Evolutionary conservation across 2,888 invertebrate species (phyloP), one percentile per base, ranked within the genome.

Genomic region (Cancer borealis): DNA sequence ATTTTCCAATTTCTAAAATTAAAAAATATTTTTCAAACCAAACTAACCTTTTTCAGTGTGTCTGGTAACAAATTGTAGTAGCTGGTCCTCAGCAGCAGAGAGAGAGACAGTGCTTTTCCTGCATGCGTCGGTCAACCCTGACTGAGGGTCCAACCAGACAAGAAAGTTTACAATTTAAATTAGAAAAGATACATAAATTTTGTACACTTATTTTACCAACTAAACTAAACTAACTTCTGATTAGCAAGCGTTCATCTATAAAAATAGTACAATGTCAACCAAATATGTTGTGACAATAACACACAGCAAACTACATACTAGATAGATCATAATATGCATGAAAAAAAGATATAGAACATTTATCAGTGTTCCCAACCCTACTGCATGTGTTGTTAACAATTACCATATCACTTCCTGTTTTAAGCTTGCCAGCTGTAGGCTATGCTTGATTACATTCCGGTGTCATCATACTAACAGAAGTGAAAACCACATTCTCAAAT

Each of bases 41-140:
- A 84, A 93, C 84, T 91, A 30, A 95, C 96, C 96, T 93, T 94
- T 91, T 39, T 95, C 95, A 6, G 97, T 97, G 96, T 98, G 97
- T 92, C 97, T 96, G 96, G 97, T 96, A 0, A 99, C 96, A 96
- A 98, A 99, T 0, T 97, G 96, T n/a, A 98, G 96, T 46, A 99
- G 96, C 96, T 97, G 96, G 17, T 97, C 96, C 96, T 99, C 98
- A 0, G 98, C 99, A 95, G 97, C 97, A 93, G 97, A 96, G 5
- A 98, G 96, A 0, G 97, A 97, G 79, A 98, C 97, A 60, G 97
- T 97, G 93, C 99, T 99, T 90, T 97, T 97, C 93, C 97, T 97
- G 93, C 98, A 98, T 93, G 97, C 97, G 95, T 98, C 97, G 21
- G 98, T 98, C 95, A 99, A 97, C 17, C 99, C 99, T 96, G 98